Conservation (phyloP, 2,797 vertebrate genomes). For the Heliangelus exortis region DNA sequence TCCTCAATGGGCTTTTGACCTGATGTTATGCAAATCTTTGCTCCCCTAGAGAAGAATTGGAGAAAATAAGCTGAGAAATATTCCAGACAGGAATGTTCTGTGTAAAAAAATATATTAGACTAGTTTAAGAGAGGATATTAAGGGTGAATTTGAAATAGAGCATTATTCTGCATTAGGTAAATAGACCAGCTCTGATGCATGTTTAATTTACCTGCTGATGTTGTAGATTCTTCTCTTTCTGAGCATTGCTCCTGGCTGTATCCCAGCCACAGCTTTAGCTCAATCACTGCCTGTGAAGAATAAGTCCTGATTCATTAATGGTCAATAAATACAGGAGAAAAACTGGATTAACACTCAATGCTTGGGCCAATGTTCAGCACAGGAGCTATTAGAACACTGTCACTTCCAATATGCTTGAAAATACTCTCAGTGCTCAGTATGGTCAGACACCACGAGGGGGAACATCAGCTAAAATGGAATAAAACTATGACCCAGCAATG, state of each 20-base stretch:
- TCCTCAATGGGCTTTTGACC: constrained; percentile 39
- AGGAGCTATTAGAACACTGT: background rate
- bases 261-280: constrained; percentile 29
- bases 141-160: constrained; percentile 31
- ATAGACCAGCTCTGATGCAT: background rate
- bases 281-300: constrained; percentile 15
- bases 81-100: background rate
- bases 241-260: background rate
- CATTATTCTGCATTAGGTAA: background rate
- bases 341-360: background rate
- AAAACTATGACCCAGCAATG: background rate
- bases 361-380: background rate
- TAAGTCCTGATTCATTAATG: constrained; percentile 33
- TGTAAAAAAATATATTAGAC: constrained; percentile 36
- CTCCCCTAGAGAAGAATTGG: background rate
- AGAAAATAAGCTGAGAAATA: constrained; percentile 39
- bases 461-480: background rate
- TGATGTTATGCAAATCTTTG: constrained; percentile 32
- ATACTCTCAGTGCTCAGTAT: background rate
- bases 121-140: background rate
- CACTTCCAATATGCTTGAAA: background rate
- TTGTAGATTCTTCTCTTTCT: constrained; percentile 47
- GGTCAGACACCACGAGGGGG: background rate
- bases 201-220: constrained; percentile 40
- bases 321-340: constrained; percentile 3